These are phyloP conservation scores for Omphaloscelis lunosa DNA, from an alignment of 2,888 invertebrate genomes.

Conservation along the genomic window DNA sequence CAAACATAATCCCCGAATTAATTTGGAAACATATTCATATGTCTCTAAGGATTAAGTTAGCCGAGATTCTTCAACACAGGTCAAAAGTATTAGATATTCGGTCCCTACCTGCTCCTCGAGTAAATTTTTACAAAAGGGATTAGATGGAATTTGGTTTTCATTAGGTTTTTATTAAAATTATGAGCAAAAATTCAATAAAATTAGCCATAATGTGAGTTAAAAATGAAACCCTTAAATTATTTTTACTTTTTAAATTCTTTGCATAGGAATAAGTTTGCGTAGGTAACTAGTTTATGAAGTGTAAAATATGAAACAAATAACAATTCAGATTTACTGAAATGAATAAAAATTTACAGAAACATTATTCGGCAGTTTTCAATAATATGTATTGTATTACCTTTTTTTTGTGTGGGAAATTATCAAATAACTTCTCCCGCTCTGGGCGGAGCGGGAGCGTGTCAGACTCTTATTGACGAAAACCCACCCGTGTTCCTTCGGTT, in stretches of 20 bases:
- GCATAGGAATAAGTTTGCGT: background rate
- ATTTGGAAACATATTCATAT: constrained; percentile 69
- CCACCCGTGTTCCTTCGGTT: too few relatives aligned
- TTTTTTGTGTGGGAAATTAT: too few relatives aligned
- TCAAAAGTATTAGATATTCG: constrained; percentile 60
- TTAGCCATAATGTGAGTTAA: background rate
- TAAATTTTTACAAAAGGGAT: constrained; percentile 55
- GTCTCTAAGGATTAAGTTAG: constrained; percentile 62
- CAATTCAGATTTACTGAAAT: background rate
- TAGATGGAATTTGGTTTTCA: constrained; percentile 41
- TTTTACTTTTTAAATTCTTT: background rate
- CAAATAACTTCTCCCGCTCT: too few relatives aligned
- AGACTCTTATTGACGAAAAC: too few relatives aligned
- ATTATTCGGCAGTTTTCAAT: too few relatives aligned
- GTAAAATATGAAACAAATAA: background rate
- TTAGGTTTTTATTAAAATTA: constrained; percentile 28
- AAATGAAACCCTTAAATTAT: background rate
- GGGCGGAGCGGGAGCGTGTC: too few relatives aligned
- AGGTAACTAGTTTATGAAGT: background rate
- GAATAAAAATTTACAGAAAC: background rate
- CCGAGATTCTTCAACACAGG: constrained; percentile 61
- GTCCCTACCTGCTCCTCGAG: constrained; percentile 43
- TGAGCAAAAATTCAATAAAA: background rate
- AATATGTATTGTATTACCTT: too few relatives aligned
- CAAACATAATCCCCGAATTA: constrained; percentile 65